A percentile compares a stretch with the other conserved stretches of the same genome.
These are phyloP conservation scores for Dryoscopus gambensis DNA, from an alignment of 2,113 vertebrate genomes.

Conservation along the genomic window DNA sequence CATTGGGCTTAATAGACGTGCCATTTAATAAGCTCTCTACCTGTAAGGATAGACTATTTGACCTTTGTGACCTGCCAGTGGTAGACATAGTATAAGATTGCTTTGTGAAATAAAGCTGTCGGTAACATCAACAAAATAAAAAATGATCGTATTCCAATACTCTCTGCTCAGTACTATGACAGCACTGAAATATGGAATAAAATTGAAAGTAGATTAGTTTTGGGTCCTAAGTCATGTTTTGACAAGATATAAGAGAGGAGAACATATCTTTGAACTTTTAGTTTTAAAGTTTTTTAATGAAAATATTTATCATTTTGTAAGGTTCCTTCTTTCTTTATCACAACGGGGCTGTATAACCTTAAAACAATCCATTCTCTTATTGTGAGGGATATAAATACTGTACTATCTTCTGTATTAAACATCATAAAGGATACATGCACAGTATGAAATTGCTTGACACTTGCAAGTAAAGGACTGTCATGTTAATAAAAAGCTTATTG, in stretches of 20 bases:
- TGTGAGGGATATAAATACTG: constrained; percentile 75
- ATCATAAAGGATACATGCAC: constrained; percentile 60
- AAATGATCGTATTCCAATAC: constrained; percentile 88
- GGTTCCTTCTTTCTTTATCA: constrained; percentile 77
- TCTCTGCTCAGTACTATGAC: constrained; percentile 85
- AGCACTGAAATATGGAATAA: constrained; percentile 96
- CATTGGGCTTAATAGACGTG: constrained; percentile 73
- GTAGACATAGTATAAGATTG: constrained; percentile 94
- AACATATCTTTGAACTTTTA: constrained; percentile 80
- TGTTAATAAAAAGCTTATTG: constrained; percentile 70
- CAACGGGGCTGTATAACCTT: constrained; percentile 68
- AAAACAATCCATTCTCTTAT: constrained; percentile 77
- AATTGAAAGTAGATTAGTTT: constrained; percentile 97
- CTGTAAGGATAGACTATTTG: constrained; percentile 82
- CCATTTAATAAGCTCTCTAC: constrained; percentile 81
- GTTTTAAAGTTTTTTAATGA: constrained; percentile 86
- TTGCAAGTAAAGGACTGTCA: constrained; percentile 61
- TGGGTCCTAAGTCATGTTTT: constrained; percentile 93
- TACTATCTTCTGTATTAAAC: constrained; percentile 72
- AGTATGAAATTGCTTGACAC: constrained; percentile 37
- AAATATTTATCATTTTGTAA: constrained; percentile 84
- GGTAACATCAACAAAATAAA: constrained; percentile 93
- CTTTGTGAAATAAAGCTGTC: constrained; percentile 99
- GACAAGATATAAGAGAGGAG: constrained; percentile 84
- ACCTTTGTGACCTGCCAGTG: constrained; percentile 87